These are phyloP conservation scores for Drosophila lutescens DNA, from an alignment of 2,888 invertebrate species.

Conservation along the genomic window DNA sequence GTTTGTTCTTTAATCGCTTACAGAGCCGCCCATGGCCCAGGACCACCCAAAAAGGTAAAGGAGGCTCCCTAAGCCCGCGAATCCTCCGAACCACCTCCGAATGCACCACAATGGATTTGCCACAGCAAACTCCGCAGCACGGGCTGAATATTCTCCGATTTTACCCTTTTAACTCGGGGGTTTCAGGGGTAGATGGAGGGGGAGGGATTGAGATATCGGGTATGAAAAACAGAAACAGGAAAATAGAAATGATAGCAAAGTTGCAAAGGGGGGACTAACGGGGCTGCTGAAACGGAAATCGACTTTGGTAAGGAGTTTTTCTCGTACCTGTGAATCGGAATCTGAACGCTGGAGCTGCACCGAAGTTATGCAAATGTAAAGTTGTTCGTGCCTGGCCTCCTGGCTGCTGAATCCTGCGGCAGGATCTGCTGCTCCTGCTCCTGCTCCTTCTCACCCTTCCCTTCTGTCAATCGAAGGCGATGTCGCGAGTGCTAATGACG, in stretches of 20 bases:
- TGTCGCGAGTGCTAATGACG: slow-evolving; percentile 75
- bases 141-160: slow-evolving; percentile 45
- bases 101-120: slow-evolving; percentile 44
- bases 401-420: slow-evolving; percentile 14
- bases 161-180: slow-evolving; percentile 14
- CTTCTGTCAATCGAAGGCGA: slow-evolving; percentile 60
- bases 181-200: neutral
- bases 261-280: slow-evolving; percentile 12
- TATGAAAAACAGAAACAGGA: slow-evolving; percentile 56
- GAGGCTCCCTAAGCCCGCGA: slow-evolving; percentile 6
- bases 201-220: slow-evolving; percentile 32
- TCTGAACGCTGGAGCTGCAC: slow-evolving; percentile 59
- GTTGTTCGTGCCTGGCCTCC: slow-evolving; percentile 38
- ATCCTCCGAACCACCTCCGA: slow-evolving; percentile 21
- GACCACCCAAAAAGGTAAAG: neutral
- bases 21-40: neutral
- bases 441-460: slow-evolving; percentile 18
- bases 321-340: slow-evolving; percentile 64
- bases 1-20: slow-evolving; percentile 25
- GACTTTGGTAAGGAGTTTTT: slow-evolving; percentile 70
- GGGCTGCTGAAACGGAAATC: slow-evolving; percentile 66
- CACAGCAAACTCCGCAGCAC: slow-evolving; percentile 23
- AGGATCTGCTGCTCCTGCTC: slow-evolving; percentile 19
- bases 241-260: slow-evolving; percentile 75
- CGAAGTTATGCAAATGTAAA: slow-evolving; percentile 74